Conservation (phyloP, 2,888 invertebrate species). For the Mythimna ferrago region DNA sequence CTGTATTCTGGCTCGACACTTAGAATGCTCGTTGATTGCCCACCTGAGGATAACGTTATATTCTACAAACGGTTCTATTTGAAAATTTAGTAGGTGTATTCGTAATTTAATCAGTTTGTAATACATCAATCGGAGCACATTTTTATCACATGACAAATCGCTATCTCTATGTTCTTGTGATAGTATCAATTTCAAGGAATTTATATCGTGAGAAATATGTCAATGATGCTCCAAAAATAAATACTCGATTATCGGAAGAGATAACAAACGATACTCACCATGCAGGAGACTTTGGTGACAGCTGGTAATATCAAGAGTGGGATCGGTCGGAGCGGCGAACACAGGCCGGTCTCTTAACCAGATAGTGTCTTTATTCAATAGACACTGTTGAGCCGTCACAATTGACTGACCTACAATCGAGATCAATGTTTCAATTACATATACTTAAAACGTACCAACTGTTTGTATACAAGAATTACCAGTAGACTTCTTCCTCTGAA, state of each 20-base stretch:
- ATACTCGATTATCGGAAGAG: conserved; percentile 58
- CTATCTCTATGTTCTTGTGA: conserved; percentile 21
- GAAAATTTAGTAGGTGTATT: neutral
- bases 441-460: conserved; percentile 55
- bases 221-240: conserved; percentile 62
- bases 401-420: conserved; percentile 87
- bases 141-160: conserved; percentile 47
- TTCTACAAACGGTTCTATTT: conserved; percentile 27
- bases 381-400: conserved; percentile 88
- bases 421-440: conserved; percentile 81
- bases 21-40: conserved; percentile 85
- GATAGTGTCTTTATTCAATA: conserved; percentile 89
- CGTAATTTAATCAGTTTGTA: conserved; percentile 10
- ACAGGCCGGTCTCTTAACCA: conserved; percentile 87
- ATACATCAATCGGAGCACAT: conserved; percentile 14
- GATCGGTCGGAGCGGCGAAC: conserved; percentile 83
- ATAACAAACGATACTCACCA: conserved; percentile 76
- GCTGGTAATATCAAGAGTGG: conserved; percentile 81
- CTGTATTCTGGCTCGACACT: conserved; percentile 88
- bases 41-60: conserved; percentile 74
- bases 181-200: conserved; percentile 44
- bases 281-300: conserved; percentile 88
- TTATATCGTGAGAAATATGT: conserved; percentile 72
- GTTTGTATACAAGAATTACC: conserved; percentile 75
- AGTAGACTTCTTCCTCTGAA: conserved; percentile 86